Conservation (phyloP, 2,888 invertebrate species). For the Caenorhabditis doughertyi region DNA sequence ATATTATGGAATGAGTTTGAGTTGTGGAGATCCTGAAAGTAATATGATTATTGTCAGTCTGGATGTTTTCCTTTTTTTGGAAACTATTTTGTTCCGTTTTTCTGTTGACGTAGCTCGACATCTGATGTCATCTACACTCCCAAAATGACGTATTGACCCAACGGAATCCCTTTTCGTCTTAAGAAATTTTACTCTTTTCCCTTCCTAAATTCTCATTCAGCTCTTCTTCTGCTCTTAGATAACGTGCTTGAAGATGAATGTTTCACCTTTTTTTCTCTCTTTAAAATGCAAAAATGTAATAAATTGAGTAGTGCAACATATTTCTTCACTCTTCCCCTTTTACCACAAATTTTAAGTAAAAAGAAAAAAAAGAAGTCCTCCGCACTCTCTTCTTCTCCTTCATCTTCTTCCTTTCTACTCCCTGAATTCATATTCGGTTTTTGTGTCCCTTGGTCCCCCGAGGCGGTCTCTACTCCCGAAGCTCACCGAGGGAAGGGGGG, state of each 20-base stretch:
- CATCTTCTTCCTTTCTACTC: not conserved
- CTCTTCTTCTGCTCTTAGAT: not conserved
- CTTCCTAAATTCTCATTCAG: slow-evolving; percentile 20
- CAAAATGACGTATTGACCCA: slow-evolving; percentile 5
- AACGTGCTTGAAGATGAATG: slow-evolving; percentile 50
- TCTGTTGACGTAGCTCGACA: slow-evolving; percentile 6
- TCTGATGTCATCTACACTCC: slow-evolving; percentile 7
- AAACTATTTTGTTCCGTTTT: not conserved
- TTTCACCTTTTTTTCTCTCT: not conserved
- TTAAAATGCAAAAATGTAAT: slow-evolving; percentile 21
- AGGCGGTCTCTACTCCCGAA: slow-evolving; percentile 17
- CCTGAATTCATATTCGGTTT: slow-evolving; percentile 55
- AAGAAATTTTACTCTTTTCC: slow-evolving; percentile 14
- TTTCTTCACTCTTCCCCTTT: not conserved
- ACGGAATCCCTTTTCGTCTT: slow-evolving; percentile 2
- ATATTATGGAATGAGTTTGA: slow-evolving; percentile 21
- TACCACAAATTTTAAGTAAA: slow-evolving; percentile 29
- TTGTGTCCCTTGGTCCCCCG: slow-evolving; percentile 27
- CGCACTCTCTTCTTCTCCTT: slow-evolving; percentile 14
- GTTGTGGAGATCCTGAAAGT: slow-evolving; percentile 33
- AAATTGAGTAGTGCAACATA: slow-evolving; percentile 25
- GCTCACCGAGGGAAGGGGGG: slow-evolving; percentile 1
- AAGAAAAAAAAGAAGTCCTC: slow-evolving; percentile 14
- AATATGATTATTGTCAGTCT: not conserved
- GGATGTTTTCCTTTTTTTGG: too few relatives aligned